Evolutionary conservation across 2,113 vertebrate genomes (phyloP).

Genomic region (Zootoca vivipara): DNA sequence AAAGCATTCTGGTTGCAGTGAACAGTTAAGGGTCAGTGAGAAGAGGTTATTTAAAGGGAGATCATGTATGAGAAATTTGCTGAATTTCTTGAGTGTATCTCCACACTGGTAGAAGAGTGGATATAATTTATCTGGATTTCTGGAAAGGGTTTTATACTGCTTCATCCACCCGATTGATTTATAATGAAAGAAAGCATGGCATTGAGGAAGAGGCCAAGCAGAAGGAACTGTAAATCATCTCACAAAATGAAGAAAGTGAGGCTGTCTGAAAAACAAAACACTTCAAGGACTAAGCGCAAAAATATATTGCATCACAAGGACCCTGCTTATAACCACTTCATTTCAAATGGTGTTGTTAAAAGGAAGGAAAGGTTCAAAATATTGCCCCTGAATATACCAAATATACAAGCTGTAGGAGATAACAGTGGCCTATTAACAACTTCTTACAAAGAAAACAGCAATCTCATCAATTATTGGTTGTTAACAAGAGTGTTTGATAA

Average conservation of each 20-base stretch:
- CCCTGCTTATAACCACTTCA: slow-evolving; percentile 34
- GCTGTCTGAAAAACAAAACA: slow-evolving; percentile 58
- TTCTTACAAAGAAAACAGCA: slow-evolving; percentile 4
- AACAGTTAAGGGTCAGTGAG: slow-evolving; percentile 19
- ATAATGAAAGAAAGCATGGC: slow-evolving; percentile 63
- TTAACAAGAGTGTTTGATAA: background rate
- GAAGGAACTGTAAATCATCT: slow-evolving; percentile 61
- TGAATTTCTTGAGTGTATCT: slow-evolving; percentile 31
- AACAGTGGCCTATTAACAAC: background rate
- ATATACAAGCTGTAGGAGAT: slow-evolving; percentile 19
- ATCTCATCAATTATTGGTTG: background rate
- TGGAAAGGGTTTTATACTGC: slow-evolving; percentile 52
- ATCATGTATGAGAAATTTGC: slow-evolving; percentile 19
- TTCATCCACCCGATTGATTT: slow-evolving; percentile 65
- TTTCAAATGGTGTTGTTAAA: slow-evolving; percentile 17
- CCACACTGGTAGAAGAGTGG: slow-evolving; percentile 23
- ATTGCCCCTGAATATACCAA: slow-evolving; percentile 7
- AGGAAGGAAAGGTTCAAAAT: slow-evolving; percentile 29
- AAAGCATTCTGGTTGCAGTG: background rate
- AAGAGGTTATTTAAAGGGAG: slow-evolving; percentile 3
- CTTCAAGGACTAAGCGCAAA: slow-evolving; percentile 56
- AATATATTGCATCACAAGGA: slow-evolving; percentile 30
- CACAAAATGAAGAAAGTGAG: slow-evolving; percentile 55
- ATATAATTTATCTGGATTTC: slow-evolving; percentile 57
- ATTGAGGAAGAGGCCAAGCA: slow-evolving; percentile 60